These are phyloP conservation scores for Aphrophora alni DNA, from an alignment of 2,888 invertebrate species.

Conservation along the genomic window DNA sequence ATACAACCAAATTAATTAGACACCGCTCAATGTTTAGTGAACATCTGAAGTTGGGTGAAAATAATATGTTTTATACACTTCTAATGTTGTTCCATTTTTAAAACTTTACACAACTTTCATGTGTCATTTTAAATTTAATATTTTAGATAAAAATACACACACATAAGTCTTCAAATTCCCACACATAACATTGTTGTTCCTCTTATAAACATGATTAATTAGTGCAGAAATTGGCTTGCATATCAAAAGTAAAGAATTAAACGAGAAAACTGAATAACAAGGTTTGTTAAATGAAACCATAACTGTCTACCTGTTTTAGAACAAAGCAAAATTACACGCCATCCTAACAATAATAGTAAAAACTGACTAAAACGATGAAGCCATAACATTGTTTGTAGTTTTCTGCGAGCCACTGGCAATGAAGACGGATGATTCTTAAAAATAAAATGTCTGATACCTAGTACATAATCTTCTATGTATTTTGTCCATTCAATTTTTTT, in stretches of 20 bases:
- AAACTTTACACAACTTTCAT: too few species aligned
- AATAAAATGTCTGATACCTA: slow-evolving; percentile 19
- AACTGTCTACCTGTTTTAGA: slow-evolving; percentile 60
- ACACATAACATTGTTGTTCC: too few species aligned
- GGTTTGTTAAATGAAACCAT: slow-evolving; percentile 56
- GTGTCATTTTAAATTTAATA: too few species aligned
- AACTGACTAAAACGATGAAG: slow-evolving; percentile 55
- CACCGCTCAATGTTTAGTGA: too few species aligned
- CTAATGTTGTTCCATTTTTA: too few species aligned
- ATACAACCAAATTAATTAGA: too few species aligned
- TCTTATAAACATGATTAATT: too few species aligned
- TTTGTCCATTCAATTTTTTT: slow-evolving; percentile 12
- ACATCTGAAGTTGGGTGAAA: too few species aligned
- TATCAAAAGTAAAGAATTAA: not conserved
- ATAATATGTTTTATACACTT: too few species aligned
- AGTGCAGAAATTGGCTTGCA: too few species aligned
- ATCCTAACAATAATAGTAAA: slow-evolving; percentile 53
- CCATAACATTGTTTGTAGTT: slow-evolving; percentile 51
- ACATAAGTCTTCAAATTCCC: too few species aligned
- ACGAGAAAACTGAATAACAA: not conserved
- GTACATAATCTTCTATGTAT: slow-evolving; percentile 20
- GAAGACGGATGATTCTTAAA: slow-evolving; percentile 11
- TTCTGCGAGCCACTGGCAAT: not conserved
- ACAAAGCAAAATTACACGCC: slow-evolving; percentile 72
- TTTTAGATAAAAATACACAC: too few species aligned